Base-by-base conservation (phyloP, 1,140 invertebrate species). In the Orussus abietinus region DNA sequence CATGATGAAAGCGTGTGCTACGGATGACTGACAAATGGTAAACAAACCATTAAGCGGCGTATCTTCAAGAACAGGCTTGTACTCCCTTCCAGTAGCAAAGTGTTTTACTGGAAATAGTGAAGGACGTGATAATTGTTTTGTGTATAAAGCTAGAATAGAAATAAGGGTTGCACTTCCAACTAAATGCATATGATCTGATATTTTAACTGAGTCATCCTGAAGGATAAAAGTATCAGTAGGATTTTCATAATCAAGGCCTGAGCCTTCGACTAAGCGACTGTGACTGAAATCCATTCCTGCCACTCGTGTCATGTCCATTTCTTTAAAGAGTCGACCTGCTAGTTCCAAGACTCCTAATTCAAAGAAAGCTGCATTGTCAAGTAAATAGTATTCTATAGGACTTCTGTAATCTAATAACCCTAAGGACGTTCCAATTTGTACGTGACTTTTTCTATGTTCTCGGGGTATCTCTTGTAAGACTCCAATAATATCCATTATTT, bases 231-330 rank as follows among this genome's bases (percentile, higher is more conserved):
- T 67, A 13, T 66, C 45, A 11, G 58, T 53, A 2, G 75, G 67
- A 56, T 79, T 65, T 12, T 71, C 69, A 42, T 80, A 77, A 57
- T 82, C 66, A 9, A 74, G 49, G 10, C 82, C 80, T 51, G 78
- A 80, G 3, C 81, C 85, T 68, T 88, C 84, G 5, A 85, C 67
- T 12, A 87, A 58, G 1, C 82, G 51, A 59, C 82, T 84, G 38
- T 79, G 78, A 26, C 71, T 64, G 64, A 86, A 85, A 64, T 86
- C 84, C 5, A 82, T 62, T 14, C 73, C 70, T 12, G 63, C 49
- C 9, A 76, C 55, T 53, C 67, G 57, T 1, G 83, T 59, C 34
- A 66, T 52, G 4, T 75, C 52, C 36, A 62, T 69, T 11, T 80
- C 73, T 49, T 71, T 76, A 50, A 81, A 73, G 22, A 62, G 34